Evolutionary conservation across 2,888 invertebrate species (phyloP).

Genomic region (Zaprionus bogoriensis): DNA sequence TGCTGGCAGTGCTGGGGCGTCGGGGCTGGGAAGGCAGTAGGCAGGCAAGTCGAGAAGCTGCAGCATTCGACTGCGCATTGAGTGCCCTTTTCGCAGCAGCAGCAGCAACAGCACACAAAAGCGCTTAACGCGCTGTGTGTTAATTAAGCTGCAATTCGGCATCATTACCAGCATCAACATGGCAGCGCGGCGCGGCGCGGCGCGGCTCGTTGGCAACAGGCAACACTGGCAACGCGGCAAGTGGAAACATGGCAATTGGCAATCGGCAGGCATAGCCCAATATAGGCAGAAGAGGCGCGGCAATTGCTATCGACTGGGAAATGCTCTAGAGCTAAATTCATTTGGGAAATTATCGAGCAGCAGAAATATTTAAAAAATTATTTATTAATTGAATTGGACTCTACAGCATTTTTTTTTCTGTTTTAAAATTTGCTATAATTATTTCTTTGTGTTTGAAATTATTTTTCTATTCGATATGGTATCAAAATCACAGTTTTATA

Average conservation of each 20-base stretch:
- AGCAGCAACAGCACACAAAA: slow-evolving; percentile 52
- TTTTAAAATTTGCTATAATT: too few species aligned
- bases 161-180: slow-evolving; percentile 73
- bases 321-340: too few species aligned
- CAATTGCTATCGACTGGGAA: background rate
- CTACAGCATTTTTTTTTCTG: too few species aligned
- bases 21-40: background rate
- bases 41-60: background rate
- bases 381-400: too few species aligned
- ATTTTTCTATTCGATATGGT: too few species aligned
- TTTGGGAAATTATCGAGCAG: too few species aligned
- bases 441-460: too few species aligned
- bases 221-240: background rate
- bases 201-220: too few species aligned
- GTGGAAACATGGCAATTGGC: background rate
- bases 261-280: background rate
- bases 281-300: background rate
- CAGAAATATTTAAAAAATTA: too few species aligned
- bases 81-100: slow-evolving; percentile 1
- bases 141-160: slow-evolving; percentile 74
- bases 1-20: background rate
- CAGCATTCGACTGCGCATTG: slow-evolving; percentile 40
- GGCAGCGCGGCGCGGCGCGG: slow-evolving; percentile 39
- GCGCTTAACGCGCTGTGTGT: slow-evolving; percentile 73
- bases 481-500: too few species aligned